Conservation (phyloP, 2,888 invertebrate genomes). For the Quadroppia sp. region DNA sequence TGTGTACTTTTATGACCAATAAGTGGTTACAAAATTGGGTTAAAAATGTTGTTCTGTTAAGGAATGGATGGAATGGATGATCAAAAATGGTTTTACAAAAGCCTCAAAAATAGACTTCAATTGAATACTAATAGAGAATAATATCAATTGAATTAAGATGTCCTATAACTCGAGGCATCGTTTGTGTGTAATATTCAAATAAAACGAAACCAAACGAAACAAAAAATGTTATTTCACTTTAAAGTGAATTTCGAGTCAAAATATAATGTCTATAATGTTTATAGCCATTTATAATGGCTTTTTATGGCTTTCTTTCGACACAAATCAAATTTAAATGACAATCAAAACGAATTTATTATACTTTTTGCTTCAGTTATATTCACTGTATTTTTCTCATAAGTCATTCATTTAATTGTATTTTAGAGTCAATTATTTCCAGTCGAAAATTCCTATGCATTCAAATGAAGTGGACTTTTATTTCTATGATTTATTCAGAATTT, state of each 20-base stretch:
- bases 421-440: too few species aligned
- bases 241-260: not conserved
- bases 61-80: too few species aligned
- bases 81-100: too few species aligned
- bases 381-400: not conserved
- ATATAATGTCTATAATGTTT: too few species aligned
- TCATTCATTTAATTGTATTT: too few species aligned
- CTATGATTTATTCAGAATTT: too few species aligned
- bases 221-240: not conserved
- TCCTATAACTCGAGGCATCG: slow-evolving; percentile 13
- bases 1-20: not conserved
- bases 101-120: too few species aligned
- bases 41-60: too few species aligned
- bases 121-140: not conserved
- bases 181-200: too few species aligned
- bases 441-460: too few species aligned
- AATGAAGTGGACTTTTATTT: too few species aligned
- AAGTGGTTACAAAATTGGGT: slow-evolving; percentile 20
- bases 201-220: not conserved
- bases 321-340: not conserved
- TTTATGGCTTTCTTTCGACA: not conserved
- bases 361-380: slow-evolving; percentile 11
- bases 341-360: not conserved
- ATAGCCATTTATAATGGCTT: not conserved
- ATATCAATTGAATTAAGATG: slow-evolving; percentile 6